Evolutionary conservation across 1,140 invertebrate genomes (phyloP).

Genomic region (Drosophila micromelanica): DNA sequence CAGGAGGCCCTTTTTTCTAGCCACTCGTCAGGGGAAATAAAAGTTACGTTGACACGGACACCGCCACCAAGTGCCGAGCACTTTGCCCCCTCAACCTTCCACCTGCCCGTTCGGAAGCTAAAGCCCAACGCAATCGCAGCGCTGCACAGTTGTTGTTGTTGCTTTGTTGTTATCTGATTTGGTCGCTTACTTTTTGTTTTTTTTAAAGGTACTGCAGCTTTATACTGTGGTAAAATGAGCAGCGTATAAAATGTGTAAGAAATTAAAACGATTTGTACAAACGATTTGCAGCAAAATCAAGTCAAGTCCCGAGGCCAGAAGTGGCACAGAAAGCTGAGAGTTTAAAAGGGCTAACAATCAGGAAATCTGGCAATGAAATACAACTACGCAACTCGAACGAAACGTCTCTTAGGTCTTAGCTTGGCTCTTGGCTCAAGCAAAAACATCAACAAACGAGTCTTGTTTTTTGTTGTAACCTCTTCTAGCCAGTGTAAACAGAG

Average conservation of each 20-base stretch:
- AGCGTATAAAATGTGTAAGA: constrained; percentile 70
- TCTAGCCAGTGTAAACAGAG: background rate
- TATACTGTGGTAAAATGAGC: constrained; percentile 56
- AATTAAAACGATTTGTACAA: constrained; percentile 75
- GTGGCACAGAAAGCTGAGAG: constrained; percentile 7
- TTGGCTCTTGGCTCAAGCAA: background rate
- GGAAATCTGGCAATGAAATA: constrained; percentile 53
- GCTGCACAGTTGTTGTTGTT: constrained; percentile 25
- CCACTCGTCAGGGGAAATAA: constrained; percentile 73
- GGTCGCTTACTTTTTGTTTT: constrained; percentile 3
- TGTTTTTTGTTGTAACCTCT: background rate
- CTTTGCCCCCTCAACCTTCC: constrained; percentile 44
- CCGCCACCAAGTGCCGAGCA: constrained; percentile 69
- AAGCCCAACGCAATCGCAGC: constrained; percentile 52
- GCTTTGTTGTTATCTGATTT: constrained; percentile 28
- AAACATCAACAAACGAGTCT: constrained; percentile 3
- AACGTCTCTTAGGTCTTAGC: background rate
- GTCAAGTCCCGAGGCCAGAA: constrained; percentile 22
- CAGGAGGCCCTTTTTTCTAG: constrained; percentile 20
- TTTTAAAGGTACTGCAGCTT: constrained; percentile 24
- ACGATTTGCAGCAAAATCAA: constrained; percentile 16
- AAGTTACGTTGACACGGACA: constrained; percentile 80
- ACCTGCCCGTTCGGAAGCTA: constrained; percentile 28
- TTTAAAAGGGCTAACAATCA: constrained; percentile 4
- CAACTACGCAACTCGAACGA: constrained; percentile 26